Evolutionary conservation across 2,113 vertebrate species (phyloP).

Genomic region (Odobenus rosmarus): DNA sequence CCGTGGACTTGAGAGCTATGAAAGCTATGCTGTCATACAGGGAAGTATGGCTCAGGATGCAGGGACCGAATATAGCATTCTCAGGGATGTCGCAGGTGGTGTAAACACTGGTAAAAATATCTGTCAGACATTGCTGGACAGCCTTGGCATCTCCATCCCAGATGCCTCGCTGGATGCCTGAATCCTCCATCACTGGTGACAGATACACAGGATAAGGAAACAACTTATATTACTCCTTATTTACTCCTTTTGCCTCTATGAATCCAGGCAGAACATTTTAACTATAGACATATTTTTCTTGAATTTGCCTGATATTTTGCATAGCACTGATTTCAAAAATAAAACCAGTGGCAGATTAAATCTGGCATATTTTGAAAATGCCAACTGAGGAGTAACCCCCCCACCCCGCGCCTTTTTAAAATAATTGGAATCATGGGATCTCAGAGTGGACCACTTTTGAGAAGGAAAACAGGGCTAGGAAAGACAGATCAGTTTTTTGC

Average conservation of each 20-base stretch:
- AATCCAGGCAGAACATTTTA: neutral
- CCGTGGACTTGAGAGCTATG: slow-evolving; percentile 96
- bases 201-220: slow-evolving; percentile 31
- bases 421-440: neutral
- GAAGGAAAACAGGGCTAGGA: neutral
- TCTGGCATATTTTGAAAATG: slow-evolving; percentile 29
- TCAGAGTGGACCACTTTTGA: neutral
- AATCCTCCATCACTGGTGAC: slow-evolving; percentile 92
- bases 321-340: slow-evolving; percentile 50
- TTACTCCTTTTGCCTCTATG: neutral
- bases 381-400: neutral
- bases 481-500: neutral
- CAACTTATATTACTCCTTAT: neutral
- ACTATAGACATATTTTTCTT: slow-evolving; percentile 24
- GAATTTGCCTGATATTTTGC: slow-evolving; percentile 4
- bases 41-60: slow-evolving; percentile 96
- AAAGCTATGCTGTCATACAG: slow-evolving; percentile 99
- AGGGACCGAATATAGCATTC: slow-evolving; percentile 97
- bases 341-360: slow-evolving; percentile 40
- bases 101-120: slow-evolving; percentile 98
- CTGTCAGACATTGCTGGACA: slow-evolving; percentile 97
- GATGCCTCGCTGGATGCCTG: slow-evolving; percentile 90
- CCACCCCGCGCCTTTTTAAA: neutral
- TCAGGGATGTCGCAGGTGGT: slow-evolving; percentile 98
- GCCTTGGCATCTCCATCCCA: slow-evolving; percentile 97